phyloP scores from a whole-genome alignment of 2,888 invertebrate genomes.

The Dromius quadrimaculatus region DNA sequence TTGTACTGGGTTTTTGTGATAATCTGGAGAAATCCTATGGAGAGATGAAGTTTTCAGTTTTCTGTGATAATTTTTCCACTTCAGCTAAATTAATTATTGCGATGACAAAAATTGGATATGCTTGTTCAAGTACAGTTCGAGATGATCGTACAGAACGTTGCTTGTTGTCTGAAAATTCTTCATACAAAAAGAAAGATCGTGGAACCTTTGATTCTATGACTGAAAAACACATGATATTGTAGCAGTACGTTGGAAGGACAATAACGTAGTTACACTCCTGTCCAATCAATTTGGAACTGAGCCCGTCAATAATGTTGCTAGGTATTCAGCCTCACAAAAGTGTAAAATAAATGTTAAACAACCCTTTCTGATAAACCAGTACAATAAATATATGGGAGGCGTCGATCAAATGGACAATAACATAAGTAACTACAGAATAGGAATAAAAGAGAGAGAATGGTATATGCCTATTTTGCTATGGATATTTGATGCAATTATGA shows the following conservation, averaged over 20 bases:
- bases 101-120: constrained; percentile 5
- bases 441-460: not conserved
- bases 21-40: not conserved
- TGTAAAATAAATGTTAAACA: not conserved
- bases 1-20: not conserved
- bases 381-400: not conserved
- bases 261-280: not conserved
- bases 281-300: not conserved
- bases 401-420: not conserved
- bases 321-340: not conserved
- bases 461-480: constrained; percentile 12
- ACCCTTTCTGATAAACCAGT: not conserved
- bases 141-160: constrained; percentile 49
- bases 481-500: not conserved
- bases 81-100: not conserved
- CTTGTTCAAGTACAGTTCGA: constrained; percentile 45
- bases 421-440: not conserved
- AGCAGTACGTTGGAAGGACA: not conserved
- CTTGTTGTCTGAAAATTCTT: constrained; percentile 1
- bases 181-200: constrained; percentile 49
- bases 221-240: not conserved
- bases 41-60: not conserved
- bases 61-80: constrained; percentile 21
- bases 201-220: not conserved
- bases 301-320: not conserved